phyloP scores from a whole-genome alignment of 1,140 invertebrate species.

The Akabosia matsudoensis region DNA sequence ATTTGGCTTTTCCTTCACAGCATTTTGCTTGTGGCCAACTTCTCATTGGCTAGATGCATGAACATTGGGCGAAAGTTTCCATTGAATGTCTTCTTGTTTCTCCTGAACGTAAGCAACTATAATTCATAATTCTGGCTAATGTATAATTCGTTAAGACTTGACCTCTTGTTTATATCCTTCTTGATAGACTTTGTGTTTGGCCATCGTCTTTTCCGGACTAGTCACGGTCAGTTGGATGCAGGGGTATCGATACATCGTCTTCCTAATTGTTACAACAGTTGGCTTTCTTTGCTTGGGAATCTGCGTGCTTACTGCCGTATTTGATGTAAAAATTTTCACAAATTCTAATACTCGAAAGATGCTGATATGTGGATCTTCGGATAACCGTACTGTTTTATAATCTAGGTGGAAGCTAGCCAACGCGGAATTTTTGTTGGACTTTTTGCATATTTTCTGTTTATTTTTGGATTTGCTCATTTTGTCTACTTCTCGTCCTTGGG shows the following conservation, averaged over 20 bases:
- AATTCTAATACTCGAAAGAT: not conserved
- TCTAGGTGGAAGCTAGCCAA: slow-evolving; percentile 24
- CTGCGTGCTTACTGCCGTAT: slow-evolving; percentile 26
- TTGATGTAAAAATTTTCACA: slow-evolving; percentile 32
- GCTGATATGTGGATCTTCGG: no score
- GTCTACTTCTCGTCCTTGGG: slow-evolving; percentile 21
- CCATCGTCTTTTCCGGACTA: slow-evolving; percentile 11
- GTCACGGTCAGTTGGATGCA: slow-evolving; percentile 13
- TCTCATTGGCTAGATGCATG: slow-evolving; percentile 21
- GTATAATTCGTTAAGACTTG: not conserved
- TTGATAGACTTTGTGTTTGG: slow-evolving; percentile 15
- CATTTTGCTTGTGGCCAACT: slow-evolving; percentile 22
- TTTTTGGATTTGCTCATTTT: slow-evolving; percentile 25
- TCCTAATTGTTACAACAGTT: slow-evolving; percentile 26
- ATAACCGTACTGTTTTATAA: no score
- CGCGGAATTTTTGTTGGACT: slow-evolving; percentile 31
- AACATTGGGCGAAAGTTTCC: slow-evolving; percentile 25
- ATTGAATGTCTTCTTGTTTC: not conserved
- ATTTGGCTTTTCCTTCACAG: no score
- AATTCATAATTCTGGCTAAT: not conserved
- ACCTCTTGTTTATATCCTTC: not conserved
- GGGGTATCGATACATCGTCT: slow-evolving; percentile 26
- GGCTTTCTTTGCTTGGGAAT: slow-evolving; percentile 32
- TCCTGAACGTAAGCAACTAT: slow-evolving; percentile 12
- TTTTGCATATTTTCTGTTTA: slow-evolving; percentile 31